A percentile compares a stretch with the other conserved stretches of the same genome.
phyloP scores from a whole-genome alignment of 2,888 invertebrate genomes.

The Ceratothoa steindachneri region DNA sequence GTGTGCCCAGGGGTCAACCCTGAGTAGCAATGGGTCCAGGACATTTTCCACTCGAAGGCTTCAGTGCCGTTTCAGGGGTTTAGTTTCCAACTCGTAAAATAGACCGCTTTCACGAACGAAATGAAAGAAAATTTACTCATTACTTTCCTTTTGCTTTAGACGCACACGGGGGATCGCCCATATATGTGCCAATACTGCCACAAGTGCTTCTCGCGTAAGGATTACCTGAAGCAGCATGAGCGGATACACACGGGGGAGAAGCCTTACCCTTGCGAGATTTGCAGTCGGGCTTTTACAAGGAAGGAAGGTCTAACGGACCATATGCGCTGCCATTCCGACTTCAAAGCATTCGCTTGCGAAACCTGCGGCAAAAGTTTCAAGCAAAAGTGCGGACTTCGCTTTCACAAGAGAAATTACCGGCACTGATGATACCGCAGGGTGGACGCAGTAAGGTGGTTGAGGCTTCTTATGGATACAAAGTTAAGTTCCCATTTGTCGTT shows the following conservation, averaged over 20 bases:
- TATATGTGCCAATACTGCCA: conserved; percentile 47
- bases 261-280: conserved; percentile 42
- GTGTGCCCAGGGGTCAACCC: no score
- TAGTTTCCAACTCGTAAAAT: no score
- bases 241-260: conserved; percentile 47
- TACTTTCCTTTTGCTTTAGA: no score
- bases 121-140: no score
- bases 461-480: no score
- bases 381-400: conserved; percentile 45
- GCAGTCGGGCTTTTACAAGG: conserved; percentile 43
- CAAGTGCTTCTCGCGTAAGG: conserved; percentile 46
- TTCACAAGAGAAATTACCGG: conserved; percentile 45
- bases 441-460: no score
- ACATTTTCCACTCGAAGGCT: no score
- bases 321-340: conserved; percentile 46
- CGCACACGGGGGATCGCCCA: conserved; percentile 47
- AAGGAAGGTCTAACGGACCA: conserved; percentile 46
- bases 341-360: conserved; percentile 45
- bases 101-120: no score
- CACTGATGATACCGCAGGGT: conserved; percentile 41
- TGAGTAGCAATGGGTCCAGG: no score
- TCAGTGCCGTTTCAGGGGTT: no score
- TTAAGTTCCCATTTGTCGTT: no score
- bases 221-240: conserved; percentile 47
- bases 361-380: conserved; percentile 45